A percentile compares a stretch with the other conserved stretches of the same genome.
Evolutionary conservation across 2,888 invertebrate species (phyloP).

Genomic region (Ormia ochracea): DNA sequence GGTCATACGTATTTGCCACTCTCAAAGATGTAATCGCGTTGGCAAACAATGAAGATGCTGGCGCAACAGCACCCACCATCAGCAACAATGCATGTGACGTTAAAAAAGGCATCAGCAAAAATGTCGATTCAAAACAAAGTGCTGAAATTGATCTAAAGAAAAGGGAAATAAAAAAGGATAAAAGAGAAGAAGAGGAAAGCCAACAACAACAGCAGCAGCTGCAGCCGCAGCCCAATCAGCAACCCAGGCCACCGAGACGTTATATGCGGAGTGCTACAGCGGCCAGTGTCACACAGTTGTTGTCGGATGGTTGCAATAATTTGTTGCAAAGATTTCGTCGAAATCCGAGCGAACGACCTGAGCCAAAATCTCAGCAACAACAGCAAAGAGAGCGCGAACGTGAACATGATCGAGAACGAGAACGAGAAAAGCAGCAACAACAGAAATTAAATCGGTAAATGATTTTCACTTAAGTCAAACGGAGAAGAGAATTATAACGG

Average conservation of each 20-base stretch:
- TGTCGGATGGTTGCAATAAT: conserved; percentile 91
- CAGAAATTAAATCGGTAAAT: conserved; percentile 70
- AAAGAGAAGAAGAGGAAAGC: conserved; percentile 35
- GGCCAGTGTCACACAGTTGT: conserved; percentile 89
- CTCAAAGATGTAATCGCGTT: conserved; percentile 56
- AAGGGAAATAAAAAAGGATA: conserved; percentile 55
- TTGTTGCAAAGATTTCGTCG: conserved; percentile 88
- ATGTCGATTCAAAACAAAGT: conserved; percentile 50
- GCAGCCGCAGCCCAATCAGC: conserved; percentile 42
- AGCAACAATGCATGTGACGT: conserved; percentile 23
- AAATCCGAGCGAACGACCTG: conserved; percentile 85
- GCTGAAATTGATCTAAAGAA: conserved; percentile 25
- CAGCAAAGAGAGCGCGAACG: conserved; percentile 66
- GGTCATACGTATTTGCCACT: conserved; percentile 60
- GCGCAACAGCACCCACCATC: conserved; percentile 54
- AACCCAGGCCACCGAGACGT: conserved; percentile 81
- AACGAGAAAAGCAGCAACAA: conserved; percentile 60
- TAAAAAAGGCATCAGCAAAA: conserved; percentile 40
- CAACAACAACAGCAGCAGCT: conserved; percentile 70
- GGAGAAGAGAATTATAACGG: conserved; percentile 38
- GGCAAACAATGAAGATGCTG: conserved; percentile 40
- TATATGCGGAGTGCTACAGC: conserved; percentile 87
- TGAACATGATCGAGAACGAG: conserved; percentile 41
- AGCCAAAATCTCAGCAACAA: conserved; percentile 67
- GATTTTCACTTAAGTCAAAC: conserved; percentile 24